phyloP scores from a whole-genome alignment of 2,888 invertebrate species.

The Thereva unica region DNA sequence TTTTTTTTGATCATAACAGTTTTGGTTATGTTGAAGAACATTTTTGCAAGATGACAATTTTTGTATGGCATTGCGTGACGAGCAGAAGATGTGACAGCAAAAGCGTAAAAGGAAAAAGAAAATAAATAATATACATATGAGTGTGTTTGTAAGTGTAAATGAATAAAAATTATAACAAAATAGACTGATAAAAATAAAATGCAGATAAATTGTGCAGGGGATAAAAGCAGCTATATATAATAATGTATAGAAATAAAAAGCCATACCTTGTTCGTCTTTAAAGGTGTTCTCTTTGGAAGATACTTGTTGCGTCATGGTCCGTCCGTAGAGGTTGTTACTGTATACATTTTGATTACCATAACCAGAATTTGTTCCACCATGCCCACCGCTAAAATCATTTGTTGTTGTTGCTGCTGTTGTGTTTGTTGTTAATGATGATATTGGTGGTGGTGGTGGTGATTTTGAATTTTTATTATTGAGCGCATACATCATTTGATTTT shows the following conservation, averaged over 20 bases:
- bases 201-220: background rate
- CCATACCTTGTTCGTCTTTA: constrained; percentile 49
- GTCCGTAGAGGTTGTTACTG: constrained; percentile 43
- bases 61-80: constrained; percentile 30
- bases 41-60: constrained; percentile 12
- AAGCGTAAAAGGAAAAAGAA: constrained; percentile 27
- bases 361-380: constrained; percentile 31
- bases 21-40: background rate
- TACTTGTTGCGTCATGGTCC: constrained; percentile 37
- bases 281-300: constrained; percentile 40
- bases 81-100: constrained; percentile 36
- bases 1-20: constrained; percentile 4
- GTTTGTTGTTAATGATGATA: too few relatives aligned
- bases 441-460: constrained; percentile 40
- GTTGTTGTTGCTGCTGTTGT: constrained; percentile 9
- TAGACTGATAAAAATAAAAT: background rate
- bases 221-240: constrained; percentile 1
- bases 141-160: constrained; percentile 8
- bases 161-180: background rate
- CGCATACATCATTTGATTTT: background rate
- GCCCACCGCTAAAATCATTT: constrained; percentile 17
- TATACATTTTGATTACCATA: constrained; percentile 41
- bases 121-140: constrained; percentile 9
- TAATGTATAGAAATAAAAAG: constrained; percentile 33
- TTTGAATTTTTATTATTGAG: constrained; percentile 22